A percentile compares a stretch with the other conserved stretches of the same genome.
These are phyloP conservation scores for Hirtodrosophila histrioides DNA, from an alignment of 2,888 invertebrate genomes.

Conservation along the genomic window DNA sequence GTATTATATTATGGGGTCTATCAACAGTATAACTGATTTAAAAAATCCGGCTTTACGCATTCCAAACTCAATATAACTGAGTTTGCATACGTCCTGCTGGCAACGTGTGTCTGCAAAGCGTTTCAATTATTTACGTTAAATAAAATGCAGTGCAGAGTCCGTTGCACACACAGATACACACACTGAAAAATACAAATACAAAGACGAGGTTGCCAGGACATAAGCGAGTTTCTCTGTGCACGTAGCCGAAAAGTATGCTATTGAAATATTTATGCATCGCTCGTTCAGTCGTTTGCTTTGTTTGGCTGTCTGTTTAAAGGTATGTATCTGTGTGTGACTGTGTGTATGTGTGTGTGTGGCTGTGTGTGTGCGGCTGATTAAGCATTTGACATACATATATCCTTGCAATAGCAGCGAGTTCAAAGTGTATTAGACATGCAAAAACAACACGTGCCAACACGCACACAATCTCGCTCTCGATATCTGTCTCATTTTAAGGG, in stretches of 20 bases:
- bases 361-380: constrained; percentile 66
- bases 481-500: too few relatives aligned
- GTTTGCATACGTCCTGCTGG: constrained; percentile 17
- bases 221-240: constrained; percentile 42
- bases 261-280: constrained; percentile 77
- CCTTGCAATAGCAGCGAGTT: constrained; percentile 51
- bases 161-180: constrained; percentile 13
- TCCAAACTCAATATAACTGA: constrained; percentile 23
- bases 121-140: constrained; percentile 73
- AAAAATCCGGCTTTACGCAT: constrained; percentile 15
- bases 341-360: constrained; percentile 15
- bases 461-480: constrained; percentile 28
- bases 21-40: too few relatives aligned
- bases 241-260: constrained; percentile 76
- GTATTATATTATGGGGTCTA: too few relatives aligned
- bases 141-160: constrained; percentile 59
- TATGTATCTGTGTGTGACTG: constrained; percentile 2
- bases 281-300: constrained; percentile 67
- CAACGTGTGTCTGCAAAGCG: background rate
- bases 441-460: constrained; percentile 73
- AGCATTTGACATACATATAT: constrained; percentile 78
- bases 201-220: background rate
- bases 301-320: constrained; percentile 34
- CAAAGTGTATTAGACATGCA: constrained; percentile 73
- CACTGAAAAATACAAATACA: constrained; percentile 5